phyloP scores from a whole-genome alignment of 2,113 vertebrate species.

The Amazona vittata region DNA sequence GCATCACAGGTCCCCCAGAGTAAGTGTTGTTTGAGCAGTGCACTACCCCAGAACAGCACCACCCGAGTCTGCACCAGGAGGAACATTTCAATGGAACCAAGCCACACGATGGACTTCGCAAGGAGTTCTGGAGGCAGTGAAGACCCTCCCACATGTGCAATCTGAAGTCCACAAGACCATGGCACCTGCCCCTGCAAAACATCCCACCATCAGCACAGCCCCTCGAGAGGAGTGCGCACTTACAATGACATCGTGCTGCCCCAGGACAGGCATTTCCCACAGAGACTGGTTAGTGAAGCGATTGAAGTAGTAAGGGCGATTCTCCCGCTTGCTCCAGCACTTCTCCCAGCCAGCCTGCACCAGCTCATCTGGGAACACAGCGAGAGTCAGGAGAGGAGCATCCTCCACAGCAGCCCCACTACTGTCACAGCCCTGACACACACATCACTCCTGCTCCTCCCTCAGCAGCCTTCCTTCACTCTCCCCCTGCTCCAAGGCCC shows the following conservation, averaged over 20 bases:
- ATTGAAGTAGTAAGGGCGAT: conserved; percentile 95
- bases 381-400: neutral
- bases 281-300: conserved; percentile 98
- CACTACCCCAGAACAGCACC: neutral
- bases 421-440: neutral
- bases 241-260: conserved; percentile 97
- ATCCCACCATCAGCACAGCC: neutral
- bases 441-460: accelerated
- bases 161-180: neutral
- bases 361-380: conserved; percentile 86
- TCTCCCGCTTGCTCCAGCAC: conserved; percentile 98
- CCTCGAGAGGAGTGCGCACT: conserved; percentile 43
- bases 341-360: conserved; percentile 97
- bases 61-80: neutral
- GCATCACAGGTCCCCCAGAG: neutral
- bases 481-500: neutral
- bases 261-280: conserved; percentile 96
- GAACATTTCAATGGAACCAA: neutral
- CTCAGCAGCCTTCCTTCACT: accelerated
- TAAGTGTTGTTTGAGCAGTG: neutral
- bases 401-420: neutral
- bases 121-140: neutral
- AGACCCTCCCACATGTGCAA: neutral
- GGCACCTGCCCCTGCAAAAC: neutral
- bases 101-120: accelerated